Base-by-base conservation (phyloP, 2,113 vertebrate species). In the Dipodomys stephensi region DNA sequence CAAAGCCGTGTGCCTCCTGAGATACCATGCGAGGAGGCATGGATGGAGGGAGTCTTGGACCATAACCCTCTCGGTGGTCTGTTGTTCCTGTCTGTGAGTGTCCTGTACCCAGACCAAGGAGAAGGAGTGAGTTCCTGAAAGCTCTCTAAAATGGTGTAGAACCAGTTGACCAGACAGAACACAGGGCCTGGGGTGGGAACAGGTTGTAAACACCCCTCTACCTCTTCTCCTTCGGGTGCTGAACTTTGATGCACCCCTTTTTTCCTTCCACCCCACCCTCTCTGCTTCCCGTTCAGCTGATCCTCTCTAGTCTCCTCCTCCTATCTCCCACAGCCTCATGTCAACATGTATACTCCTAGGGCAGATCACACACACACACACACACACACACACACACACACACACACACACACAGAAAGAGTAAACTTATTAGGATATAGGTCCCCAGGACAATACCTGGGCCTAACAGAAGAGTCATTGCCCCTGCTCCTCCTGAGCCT, bases 1-100 rank as follows among this genome's bases (percentile, higher is more conserved):
- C 84, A 12, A 49, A 27, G 11, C 4, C 1, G 28, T 27, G 60
- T 72, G 27, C 16, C 4, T 32, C 16, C 4, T 32, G 88, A 92
- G 76, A 77, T 49, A 2, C 49, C 49, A 49, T 49, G 49, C 10
- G 12, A 49, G 9, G 60, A 62, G 46, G 35, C 6, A 5, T 13
- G 7, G 12, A 65, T 9, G 20, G 35, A 25, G 27, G 46, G 74
- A n/a, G 49, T 49, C 27, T 30, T 25, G 22, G 74, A 27, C 20
- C 0, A 0, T 2, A 8, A 23, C n/a, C 77, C 60, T 0, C 62
- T 22, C 49, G 46, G n/a, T 22, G 28, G 30, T 27, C 9, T 44
- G 20, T 67, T 85, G 49, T 49, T 49, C 49, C 49, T 49, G 49
- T 73, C 80, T 90, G 73, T 28, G 6, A 25, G 32, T 67, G 60